These are phyloP conservation scores for Coendou prehensilis DNA, from an alignment of 2,797 vertebrate genomes.

Conservation along the genomic window DNA sequence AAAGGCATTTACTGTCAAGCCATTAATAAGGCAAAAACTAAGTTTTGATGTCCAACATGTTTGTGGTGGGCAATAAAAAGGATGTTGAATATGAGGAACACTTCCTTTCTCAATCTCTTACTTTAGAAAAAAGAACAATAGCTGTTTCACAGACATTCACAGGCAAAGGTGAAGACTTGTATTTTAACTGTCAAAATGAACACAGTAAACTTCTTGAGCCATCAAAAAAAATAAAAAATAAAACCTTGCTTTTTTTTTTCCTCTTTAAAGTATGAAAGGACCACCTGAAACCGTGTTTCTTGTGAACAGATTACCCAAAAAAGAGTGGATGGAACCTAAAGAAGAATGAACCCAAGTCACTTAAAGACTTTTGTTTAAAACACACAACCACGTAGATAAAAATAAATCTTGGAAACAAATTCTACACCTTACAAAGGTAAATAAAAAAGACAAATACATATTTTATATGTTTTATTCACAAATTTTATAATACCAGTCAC, in stretches of 20 bases:
- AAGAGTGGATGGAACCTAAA: constrained; percentile 88
- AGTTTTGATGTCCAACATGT: constrained; percentile 77
- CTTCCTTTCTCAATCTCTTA: constrained; percentile 75
- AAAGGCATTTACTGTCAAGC: constrained; percentile 70
- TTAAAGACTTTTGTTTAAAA: constrained; percentile 86
- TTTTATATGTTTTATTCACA: constrained; percentile 99
- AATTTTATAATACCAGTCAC: constrained; percentile 96
- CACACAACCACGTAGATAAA: constrained; percentile 86
- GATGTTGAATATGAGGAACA: constrained; percentile 77
- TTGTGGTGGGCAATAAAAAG: constrained; percentile 76
- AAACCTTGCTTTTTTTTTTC: constrained; percentile 76
- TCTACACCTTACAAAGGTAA: constrained; percentile 96
- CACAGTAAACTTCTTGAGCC: constrained; percentile 74
- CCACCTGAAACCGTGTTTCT: constrained; percentile 89
- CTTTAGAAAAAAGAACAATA: constrained; percentile 67
- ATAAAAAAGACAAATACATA: constrained; percentile 99
- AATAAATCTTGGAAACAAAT: constrained; percentile 88
- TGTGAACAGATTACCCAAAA: constrained; percentile 87
- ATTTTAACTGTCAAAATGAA: constrained; percentile 79
- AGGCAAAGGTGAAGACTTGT: constrained; percentile 83
- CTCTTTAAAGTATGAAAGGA: constrained; percentile 86
- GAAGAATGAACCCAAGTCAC: constrained; percentile 87
- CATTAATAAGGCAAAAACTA: constrained; percentile 82
- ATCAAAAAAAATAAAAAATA: constrained; percentile 72
- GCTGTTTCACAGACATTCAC: constrained; percentile 80